A percentile compares a stretch with the other conserved stretches of the same genome.
These are phyloP conservation scores for Nematostella vectensis DNA, from an alignment of 92 coral and sea anemone genomes.

Conservation along the genomic window DNA sequence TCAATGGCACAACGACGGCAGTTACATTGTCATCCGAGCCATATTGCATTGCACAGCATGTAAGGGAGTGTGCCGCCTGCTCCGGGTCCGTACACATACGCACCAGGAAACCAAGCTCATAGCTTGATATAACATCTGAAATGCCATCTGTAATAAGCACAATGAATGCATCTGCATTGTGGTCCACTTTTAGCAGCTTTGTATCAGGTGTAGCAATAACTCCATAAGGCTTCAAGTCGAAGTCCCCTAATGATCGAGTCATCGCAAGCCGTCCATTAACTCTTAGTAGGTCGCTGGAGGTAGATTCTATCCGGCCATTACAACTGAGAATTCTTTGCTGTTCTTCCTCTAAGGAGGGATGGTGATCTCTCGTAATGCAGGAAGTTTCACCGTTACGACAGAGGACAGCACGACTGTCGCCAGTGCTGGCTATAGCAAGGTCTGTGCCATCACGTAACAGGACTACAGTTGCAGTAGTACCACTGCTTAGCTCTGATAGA, in stretches of 20 bases:
- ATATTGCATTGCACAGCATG: slow-evolving; percentile 84
- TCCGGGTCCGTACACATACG: slow-evolving; percentile 70
- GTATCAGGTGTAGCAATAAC: slow-evolving; percentile 87
- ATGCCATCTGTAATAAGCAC: slow-evolving; percentile 85
- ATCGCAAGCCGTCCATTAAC: slow-evolving; percentile 93
- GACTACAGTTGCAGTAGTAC: slow-evolving; percentile 92
- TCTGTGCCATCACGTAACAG: slow-evolving; percentile 78
- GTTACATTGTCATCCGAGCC: slow-evolving; percentile 92
- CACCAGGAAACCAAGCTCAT: slow-evolving; percentile 62
- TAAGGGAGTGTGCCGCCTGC: slow-evolving; percentile 65
- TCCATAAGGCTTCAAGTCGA: slow-evolving; percentile 81
- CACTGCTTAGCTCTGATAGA: slow-evolving; percentile 42
- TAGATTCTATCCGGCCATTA: slow-evolving; percentile 76
- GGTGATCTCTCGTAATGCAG: slow-evolving; percentile 71
- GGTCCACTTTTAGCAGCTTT: slow-evolving; percentile 45
- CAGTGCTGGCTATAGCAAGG: slow-evolving; percentile 78
- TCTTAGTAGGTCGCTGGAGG: slow-evolving; percentile 43
- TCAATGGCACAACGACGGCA: slow-evolving; percentile 74
- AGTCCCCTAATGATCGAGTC: slow-evolving; percentile 94
- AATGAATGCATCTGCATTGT: slow-evolving; percentile 58
- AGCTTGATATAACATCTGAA: slow-evolving; percentile 79
- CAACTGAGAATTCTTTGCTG: slow-evolving; percentile 46
- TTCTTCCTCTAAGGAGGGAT: slow-evolving; percentile 72
- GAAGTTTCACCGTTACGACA: slow-evolving; percentile 64
- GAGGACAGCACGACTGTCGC: slow-evolving; percentile 84